Evolutionary conservation across 1,140 invertebrate species (phyloP), one percentile per base, ranked within the genome.

Genomic region (Rhyacophila brunnea): DNA sequence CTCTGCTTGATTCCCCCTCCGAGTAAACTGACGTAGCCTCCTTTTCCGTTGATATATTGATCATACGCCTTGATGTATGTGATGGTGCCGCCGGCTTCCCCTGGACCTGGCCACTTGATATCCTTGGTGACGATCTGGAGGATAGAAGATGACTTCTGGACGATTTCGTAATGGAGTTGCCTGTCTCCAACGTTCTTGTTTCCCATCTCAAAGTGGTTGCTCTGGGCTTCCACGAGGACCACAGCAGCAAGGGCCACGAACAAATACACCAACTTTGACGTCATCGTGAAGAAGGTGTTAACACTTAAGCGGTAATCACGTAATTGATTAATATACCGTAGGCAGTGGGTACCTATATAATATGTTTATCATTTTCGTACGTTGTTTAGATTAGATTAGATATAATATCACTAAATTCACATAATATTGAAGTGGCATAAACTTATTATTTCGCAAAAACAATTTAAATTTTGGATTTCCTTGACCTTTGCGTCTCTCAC

Each of bases 1-100:
- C 23, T 67, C 10, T 44, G 51, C 2, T 71, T 71, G 0, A 75
- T 72, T 32, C 81, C 81, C 38, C 81, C 81, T 0, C 17, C 48
- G 0, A 68, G 1, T 0, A 78, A 32, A 2, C 52, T 70, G 0
- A 72, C 72, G 43, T 67, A 69, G 9, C 80, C 81, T 2, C 81
- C 81, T 15, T 75, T 75, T 2, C 80, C 81, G 28, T 82, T 72
- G 1, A 46, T 68, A 4, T 75, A 71, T 35, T 74, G 72, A 55
- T 83, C 81, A 9, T 73, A 67, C 6, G 78, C 74, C 17, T 70
- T 66, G 1, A 82, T 61, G 50, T 74, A 66, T 0, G 75, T 80
- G 18, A 83, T 80, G 15, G 58, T 71, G 1, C 67, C 61, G 2
- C 55, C 50, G 10, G 53, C 6, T 9, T 65, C 7, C 14, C 19